These are phyloP conservation scores for Gallinago stenura DNA, from an alignment of 2,797 vertebrate genomes.

Conservation along the genomic window DNA sequence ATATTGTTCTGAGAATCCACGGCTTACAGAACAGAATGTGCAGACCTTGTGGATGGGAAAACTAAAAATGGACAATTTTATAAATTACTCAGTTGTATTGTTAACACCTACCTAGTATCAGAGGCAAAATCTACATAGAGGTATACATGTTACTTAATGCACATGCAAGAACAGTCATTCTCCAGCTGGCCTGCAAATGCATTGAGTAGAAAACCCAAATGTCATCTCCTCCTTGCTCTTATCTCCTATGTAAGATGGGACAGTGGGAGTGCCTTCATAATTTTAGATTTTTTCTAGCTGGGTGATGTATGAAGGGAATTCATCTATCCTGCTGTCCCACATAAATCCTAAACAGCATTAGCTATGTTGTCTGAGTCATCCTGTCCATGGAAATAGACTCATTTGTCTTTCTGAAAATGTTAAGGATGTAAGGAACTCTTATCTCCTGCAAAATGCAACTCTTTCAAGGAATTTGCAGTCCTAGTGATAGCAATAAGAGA, in stretches of 20 bases:
- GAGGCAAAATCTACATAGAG: not conserved
- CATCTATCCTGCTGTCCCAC: not conserved
- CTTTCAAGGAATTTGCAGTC: not conserved
- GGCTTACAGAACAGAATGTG: not conserved
- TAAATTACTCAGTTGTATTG: not conserved
- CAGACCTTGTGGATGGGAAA: not conserved
- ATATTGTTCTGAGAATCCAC: accelerated
- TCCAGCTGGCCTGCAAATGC: not conserved
- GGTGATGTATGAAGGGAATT: not conserved
- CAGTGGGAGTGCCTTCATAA: not conserved
- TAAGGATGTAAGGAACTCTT: not conserved
- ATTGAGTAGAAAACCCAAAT: not conserved
- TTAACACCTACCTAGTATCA: not conserved
- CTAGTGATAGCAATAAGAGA: not conserved
- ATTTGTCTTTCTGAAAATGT: not conserved
- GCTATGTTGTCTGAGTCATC: not conserved
- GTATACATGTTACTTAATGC: not conserved
- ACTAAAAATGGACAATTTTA: not conserved
- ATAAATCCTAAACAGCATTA: not conserved
- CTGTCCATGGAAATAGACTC: not conserved
- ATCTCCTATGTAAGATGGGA: not conserved
- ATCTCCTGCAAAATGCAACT: not conserved
- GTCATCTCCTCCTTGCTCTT: not conserved
- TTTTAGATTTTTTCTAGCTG: not conserved
- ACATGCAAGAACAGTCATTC: not conserved